Conservation (phyloP, 2,797 vertebrate genomes). For the Halcyon leucocephala region DNA sequence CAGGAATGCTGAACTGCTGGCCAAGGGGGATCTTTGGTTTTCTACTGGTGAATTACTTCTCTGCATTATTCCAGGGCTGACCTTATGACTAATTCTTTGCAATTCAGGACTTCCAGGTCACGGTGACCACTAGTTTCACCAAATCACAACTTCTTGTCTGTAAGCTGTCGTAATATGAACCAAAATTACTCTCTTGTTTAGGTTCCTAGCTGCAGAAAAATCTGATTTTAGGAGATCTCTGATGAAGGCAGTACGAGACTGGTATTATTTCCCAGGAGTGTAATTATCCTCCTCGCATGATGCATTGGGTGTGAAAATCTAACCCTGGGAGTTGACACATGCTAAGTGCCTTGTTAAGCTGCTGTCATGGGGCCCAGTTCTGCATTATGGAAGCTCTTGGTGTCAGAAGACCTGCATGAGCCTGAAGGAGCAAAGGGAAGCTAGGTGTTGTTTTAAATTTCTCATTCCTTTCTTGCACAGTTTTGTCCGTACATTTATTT, state of each 20-base stretch:
- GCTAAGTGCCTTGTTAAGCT: constrained; percentile 35
- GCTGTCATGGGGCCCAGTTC: background rate
- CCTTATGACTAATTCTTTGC: background rate
- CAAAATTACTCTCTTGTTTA: background rate
- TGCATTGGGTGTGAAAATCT: constrained; percentile 15
- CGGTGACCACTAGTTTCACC: background rate
- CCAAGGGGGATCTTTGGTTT: background rate
- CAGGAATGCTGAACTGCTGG: constrained; percentile 40
- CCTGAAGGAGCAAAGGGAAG: background rate
- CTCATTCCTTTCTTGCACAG: background rate
- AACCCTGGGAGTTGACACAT: constrained; percentile 1
- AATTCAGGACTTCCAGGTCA: background rate
- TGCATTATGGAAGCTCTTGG: background rate
- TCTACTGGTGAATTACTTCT: background rate
- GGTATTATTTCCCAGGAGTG: constrained; percentile 2
- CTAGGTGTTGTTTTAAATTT: background rate
- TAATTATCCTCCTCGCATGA: background rate
- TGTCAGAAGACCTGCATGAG: background rate
- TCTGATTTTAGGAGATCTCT: background rate
- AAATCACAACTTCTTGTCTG: background rate
- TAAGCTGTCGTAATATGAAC: background rate
- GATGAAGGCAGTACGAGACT: background rate
- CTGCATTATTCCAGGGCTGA: background rate
- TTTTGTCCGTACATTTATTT: background rate
- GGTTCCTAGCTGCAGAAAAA: background rate